Evolutionary conservation across 2,888 invertebrate species (phyloP), one percentile per base, ranked within the genome.

Genomic region (Hydrotaea diabolus): DNA sequence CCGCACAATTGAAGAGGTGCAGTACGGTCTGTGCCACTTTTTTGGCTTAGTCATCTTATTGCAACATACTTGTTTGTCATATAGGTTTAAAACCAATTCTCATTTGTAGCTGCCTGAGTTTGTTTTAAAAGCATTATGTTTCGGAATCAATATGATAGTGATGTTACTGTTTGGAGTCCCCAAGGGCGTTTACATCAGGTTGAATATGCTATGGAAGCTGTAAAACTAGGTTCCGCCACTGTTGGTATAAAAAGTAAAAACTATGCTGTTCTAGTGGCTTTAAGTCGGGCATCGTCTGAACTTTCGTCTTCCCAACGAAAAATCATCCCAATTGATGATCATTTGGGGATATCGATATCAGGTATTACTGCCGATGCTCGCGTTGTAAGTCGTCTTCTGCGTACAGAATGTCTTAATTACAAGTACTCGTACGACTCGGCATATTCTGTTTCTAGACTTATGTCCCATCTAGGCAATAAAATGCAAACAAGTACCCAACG

Each of bases 201-300:
- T 69, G 99, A 99, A 92, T 99, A 99, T 93, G 99, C 99, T 0
- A 99, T 99, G 98, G 99, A 99, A 93, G 99, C 99, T 0, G 99
- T 99, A 0, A 99, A 99, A 92, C 86, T 91, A 0, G 91, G 91
- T 13, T 89, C 91, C 0, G 91, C 91, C 2, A 91, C 99, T 0
- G 98, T 99, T 2, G 99, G 97, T 0, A 93, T 99, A 66, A 99
- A 99, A 93, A 98, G 96, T 90, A 96, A 96, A 88, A 96, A 97
- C 86, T 97, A 97, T 93, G 99, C 99, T 0, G 96, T 99, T 13
- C 93, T 99, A 0, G 97, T 99, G 79, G 99, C 99, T 0, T 93
- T 99, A 73, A 99, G 99, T 93, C 94, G 99, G 90, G 98, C 99
- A 0, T 96, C 99, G 0, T 99, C 99, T 80, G 99, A 99, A 92